Conservation (phyloP, 1,140 invertebrate species). For the Hesperophylax magnus region DNA sequence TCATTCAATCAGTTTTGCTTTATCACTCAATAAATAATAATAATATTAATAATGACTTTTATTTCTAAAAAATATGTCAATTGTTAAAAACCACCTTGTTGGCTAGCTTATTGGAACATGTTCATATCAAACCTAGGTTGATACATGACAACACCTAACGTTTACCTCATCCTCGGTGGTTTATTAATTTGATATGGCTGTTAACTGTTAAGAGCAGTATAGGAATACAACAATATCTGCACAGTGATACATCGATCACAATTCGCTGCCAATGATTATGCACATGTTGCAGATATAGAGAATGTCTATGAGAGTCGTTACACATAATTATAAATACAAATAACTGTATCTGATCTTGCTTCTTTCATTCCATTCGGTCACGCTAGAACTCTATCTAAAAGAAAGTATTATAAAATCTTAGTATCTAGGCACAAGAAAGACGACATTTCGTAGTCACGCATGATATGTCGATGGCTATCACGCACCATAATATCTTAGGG, state of each 20-base stretch:
- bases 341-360: slow-evolving; percentile 26
- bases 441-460: slow-evolving; percentile 49
- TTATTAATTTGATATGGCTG: slow-evolving; percentile 40
- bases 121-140: slow-evolving; percentile 34
- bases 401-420: slow-evolving; percentile 49
- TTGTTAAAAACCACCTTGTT: slow-evolving; percentile 32
- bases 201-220: slow-evolving; percentile 33
- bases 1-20: neutral
- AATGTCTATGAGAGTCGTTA: slow-evolving; percentile 35
- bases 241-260: slow-evolving; percentile 17
- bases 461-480: slow-evolving; percentile 52
- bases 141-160: slow-evolving; percentile 38
- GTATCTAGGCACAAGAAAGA: slow-evolving; percentile 43
- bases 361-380: slow-evolving; percentile 47
- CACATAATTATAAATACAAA: slow-evolving; percentile 36
- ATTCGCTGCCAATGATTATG: slow-evolving; percentile 28
- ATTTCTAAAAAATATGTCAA: slow-evolving; percentile 18
- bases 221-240: slow-evolving; percentile 29
- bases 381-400: slow-evolving; percentile 48
- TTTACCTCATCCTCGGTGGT: slow-evolving; percentile 40
- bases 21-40: slow-evolving; percentile 43
- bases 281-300: slow-evolving; percentile 3
- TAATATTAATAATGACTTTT: slow-evolving; percentile 47
- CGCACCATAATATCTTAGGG: slow-evolving; percentile 51
- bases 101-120: slow-evolving; percentile 28